Percentiles rank a stretch among this genome's conserved stretches.
Evolutionary conservation across 2,888 invertebrate species (phyloP).

Genomic region (Scaptomyza caliginosa): DNA sequence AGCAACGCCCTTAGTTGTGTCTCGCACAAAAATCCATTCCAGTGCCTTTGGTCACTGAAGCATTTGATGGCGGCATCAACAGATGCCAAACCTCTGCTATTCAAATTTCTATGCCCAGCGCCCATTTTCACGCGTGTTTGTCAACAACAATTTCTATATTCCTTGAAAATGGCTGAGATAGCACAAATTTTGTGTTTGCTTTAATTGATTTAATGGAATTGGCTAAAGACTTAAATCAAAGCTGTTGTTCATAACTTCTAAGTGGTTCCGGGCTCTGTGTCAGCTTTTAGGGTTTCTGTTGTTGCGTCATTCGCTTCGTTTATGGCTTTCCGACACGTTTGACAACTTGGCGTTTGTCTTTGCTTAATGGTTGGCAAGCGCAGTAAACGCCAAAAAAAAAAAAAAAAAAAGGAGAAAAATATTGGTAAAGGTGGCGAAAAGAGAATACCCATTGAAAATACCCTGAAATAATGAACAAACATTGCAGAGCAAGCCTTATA

Average conservation of each 20-base stretch:
- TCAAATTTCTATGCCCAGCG: conserved; percentile 61
- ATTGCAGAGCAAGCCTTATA: neutral
- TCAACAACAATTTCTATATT: conserved; percentile 65
- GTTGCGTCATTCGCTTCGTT: conserved; percentile 3
- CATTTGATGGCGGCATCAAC: conserved; percentile 66
- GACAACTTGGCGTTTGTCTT: conserved; percentile 43
- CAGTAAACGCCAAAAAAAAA: conserved; percentile 36
- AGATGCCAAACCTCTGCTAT: conserved; percentile 66
- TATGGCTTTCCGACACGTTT: conserved; percentile 28
- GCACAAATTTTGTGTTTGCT: conserved; percentile 1
- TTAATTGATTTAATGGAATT: conserved; percentile 35
- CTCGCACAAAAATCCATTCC: conserved; percentile 3
- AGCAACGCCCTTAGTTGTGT: conserved; percentile 14
- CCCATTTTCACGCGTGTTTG: conserved; percentile 67
- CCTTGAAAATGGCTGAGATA: conserved; percentile 35
- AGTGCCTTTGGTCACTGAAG: conserved; percentile 58
- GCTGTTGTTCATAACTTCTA: conserved; percentile 22
- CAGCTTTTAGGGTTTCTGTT: conserved; percentile 17
- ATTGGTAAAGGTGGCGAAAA: neutral
- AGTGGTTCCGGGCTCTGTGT: conserved; percentile 9
- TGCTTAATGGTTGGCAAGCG: conserved; percentile 18
- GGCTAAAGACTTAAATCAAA: conserved; percentile 18
- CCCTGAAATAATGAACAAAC: neutral
- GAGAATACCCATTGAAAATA: neutral
- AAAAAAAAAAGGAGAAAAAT: conserved; percentile 12